Conservation (phyloP, 2,113 vertebrate species). For the Marcusenius ussheri region DNA sequence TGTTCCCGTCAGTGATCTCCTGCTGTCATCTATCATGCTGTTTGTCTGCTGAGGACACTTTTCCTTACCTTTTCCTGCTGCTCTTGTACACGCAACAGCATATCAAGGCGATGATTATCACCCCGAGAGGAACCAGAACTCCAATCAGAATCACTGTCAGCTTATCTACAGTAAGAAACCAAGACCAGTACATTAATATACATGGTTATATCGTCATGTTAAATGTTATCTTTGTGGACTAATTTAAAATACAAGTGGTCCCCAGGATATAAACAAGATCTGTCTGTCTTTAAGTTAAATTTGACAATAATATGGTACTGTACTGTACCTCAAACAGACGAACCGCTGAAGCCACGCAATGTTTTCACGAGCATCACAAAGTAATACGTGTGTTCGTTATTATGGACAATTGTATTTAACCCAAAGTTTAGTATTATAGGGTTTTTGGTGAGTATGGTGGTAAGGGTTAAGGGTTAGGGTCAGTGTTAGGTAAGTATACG, state of each 20-base stretch:
- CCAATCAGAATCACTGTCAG: conserved; percentile 53
- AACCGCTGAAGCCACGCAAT: background rate
- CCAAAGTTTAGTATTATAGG: background rate
- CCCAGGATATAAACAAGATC: background rate
- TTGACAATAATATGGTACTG: background rate
- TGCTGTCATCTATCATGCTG: background rate
- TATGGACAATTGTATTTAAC: background rate
- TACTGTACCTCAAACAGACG: background rate
- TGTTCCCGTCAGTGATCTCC: background rate
- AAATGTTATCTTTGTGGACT: background rate
- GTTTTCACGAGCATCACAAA: background rate
- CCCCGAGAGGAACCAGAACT: conserved; percentile 40
- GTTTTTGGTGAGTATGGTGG: background rate
- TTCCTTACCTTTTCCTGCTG: conserved; percentile 40
- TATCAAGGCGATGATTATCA: conserved; percentile 32
- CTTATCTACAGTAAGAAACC: conserved; percentile 24
- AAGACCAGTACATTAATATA: background rate
- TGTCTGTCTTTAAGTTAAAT: background rate
- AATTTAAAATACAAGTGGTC: background rate
- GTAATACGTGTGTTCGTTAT: background rate
- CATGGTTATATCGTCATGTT: background rate
- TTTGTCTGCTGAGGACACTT: background rate
- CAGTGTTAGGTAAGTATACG: background rate
- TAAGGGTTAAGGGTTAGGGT: too few relatives aligned
- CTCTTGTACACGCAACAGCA: conserved; percentile 41